phyloP scores from a whole-genome alignment of 2,888 invertebrate species.

The Drosophila helvetica region DNA sequence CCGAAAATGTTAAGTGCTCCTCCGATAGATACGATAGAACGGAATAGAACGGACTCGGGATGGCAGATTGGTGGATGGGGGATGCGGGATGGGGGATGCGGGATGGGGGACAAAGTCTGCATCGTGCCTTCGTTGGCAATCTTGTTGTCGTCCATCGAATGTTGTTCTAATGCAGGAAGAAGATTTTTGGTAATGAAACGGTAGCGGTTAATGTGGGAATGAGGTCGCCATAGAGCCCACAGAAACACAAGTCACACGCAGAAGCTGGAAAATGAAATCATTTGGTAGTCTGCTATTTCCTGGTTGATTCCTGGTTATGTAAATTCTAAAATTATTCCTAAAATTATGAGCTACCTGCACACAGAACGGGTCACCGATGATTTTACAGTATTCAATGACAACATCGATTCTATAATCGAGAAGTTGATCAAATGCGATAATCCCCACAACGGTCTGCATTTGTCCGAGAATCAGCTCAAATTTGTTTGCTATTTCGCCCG shows the following conservation, averaged over 20 bases:
- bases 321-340: neutral
- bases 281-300: neutral
- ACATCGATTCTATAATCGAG: slow-evolving; percentile 39
- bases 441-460: slow-evolving; percentile 88
- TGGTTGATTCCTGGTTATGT: neutral
- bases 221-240: slow-evolving; percentile 28
- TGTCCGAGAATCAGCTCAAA: slow-evolving; percentile 98
- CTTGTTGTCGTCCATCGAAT: slow-evolving; percentile 51
- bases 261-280: neutral
- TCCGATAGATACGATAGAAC: slow-evolving; percentile 32
- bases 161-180: slow-evolving; percentile 64
- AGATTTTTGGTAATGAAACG: slow-evolving; percentile 66
- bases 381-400: neutral
- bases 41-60: neutral
- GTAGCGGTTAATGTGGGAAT: slow-evolving; percentile 63
- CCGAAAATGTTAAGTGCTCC: slow-evolving; percentile 74
- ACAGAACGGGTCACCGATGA: neutral
- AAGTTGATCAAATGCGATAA: slow-evolving; percentile 24
- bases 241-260: neutral
- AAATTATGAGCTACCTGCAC: neutral
- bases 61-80: neutral
- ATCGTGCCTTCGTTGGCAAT: slow-evolving; percentile 62
- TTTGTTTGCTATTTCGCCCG: slow-evolving; percentile 88
- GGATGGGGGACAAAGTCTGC: slow-evolving; percentile 14
- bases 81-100: neutral